Conservation (phyloP, 2,797 vertebrate species). For the Adrianichthys oophorus region DNA sequence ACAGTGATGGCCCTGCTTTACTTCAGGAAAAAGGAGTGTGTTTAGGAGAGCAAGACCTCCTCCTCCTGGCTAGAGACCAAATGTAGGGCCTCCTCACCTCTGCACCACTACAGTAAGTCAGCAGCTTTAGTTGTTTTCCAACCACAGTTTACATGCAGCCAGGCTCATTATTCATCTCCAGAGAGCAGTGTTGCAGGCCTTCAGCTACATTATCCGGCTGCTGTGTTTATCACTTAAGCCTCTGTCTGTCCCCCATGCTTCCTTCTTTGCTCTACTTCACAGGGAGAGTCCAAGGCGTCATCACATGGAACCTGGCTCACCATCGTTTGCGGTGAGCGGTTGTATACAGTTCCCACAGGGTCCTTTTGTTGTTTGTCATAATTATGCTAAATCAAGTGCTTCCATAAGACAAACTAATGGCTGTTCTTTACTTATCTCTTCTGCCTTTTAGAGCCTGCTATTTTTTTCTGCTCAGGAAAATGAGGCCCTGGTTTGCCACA, state of each 20-base stretch:
- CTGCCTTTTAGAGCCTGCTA: slow-evolving; percentile 11
- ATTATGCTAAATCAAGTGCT: slow-evolving; percentile 45
- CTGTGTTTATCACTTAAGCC: slow-evolving; percentile 70
- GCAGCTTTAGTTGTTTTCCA: slow-evolving; percentile 77
- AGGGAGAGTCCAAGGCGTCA: slow-evolving; percentile 51
- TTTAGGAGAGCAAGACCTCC: slow-evolving; percentile 58
- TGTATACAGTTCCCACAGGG: slow-evolving; percentile 69
- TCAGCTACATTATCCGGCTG: slow-evolving; percentile 53
- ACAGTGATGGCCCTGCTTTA: not conserved
- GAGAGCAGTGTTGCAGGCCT: slow-evolving; percentile 52
- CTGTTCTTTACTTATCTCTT: slow-evolving; percentile 36
- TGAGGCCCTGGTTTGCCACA: slow-evolving; percentile 40
- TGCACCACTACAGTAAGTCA: slow-evolving; percentile 69
- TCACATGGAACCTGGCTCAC: slow-evolving; percentile 59
- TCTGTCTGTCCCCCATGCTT: slow-evolving; percentile 59
- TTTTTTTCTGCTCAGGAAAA: slow-evolving; percentile 44
- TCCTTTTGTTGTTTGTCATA: slow-evolving; percentile 50
- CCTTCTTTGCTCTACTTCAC: slow-evolving; percentile 43
- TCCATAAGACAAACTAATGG: slow-evolving; percentile 26
- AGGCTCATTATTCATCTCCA: slow-evolving; percentile 68
- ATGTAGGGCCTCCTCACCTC: slow-evolving; percentile 60
- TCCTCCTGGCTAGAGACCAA: slow-evolving; percentile 44
- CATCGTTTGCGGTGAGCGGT: slow-evolving; percentile 52
- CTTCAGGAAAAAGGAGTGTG: slow-evolving; percentile 40
- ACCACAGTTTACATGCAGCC: slow-evolving; percentile 75